A percentile compares a stretch with the other conserved stretches of the same genome.
These are phyloP conservation scores for Tinamus guttatus DNA, from an alignment of 2,113 vertebrate species.

Conservation along the genomic window DNA sequence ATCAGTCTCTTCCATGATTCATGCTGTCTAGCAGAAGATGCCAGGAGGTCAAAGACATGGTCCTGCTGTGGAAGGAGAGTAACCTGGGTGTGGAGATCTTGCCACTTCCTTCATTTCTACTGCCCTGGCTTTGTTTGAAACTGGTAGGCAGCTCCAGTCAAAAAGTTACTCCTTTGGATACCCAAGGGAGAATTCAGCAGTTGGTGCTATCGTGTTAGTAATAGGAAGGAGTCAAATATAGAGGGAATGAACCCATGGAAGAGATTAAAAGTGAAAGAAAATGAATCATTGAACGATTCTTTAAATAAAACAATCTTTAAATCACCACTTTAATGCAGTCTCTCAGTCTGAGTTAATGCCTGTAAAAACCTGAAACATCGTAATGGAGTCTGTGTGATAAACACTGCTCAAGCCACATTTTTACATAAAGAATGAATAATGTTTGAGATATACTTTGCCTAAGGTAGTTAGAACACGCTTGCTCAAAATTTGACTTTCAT, in stretches of 20 bases:
- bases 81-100: neutral
- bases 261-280: neutral
- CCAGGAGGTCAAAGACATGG: neutral
- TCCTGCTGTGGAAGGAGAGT: neutral
- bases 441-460: neutral
- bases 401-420: neutral
- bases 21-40: neutral
- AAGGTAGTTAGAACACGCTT: neutral
- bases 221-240: neutral
- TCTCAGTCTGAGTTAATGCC: neutral
- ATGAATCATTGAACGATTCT: neutral
- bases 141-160: neutral
- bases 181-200: neutral
- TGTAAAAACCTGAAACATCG: neutral
- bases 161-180: neutral
- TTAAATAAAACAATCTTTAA: neutral
- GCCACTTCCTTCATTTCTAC: neutral
- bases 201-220: neutral
- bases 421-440: neutral
- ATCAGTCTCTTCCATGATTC: neutral
- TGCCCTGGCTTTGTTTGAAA: neutral
- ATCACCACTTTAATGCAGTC: neutral
- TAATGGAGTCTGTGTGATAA: neutral
- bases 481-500: slow-evolving; percentile 44
- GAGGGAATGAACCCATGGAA: neutral